phyloP scores from a whole-genome alignment of 2,888 invertebrate species.

The Seira sanloemensis region DNA sequence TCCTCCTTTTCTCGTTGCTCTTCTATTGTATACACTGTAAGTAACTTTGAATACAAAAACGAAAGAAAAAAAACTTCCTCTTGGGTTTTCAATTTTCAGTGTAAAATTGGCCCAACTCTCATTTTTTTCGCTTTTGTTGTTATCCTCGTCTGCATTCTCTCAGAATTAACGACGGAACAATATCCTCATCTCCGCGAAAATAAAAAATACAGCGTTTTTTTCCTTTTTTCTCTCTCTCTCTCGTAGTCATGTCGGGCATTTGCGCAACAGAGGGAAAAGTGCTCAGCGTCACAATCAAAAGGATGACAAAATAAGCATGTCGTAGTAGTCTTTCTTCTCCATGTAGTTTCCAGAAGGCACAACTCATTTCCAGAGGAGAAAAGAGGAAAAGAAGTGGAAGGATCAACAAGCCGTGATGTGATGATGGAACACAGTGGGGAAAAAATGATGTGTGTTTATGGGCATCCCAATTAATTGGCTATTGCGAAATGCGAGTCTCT shows the following conservation, averaged over 20 bases:
- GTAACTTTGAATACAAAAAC: neutral
- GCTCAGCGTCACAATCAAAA: neutral
- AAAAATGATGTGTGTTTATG: too few species aligned
- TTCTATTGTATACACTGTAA: neutral
- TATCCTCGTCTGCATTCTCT: neutral
- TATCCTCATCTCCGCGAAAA: neutral
- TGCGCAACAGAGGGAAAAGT: neutral
- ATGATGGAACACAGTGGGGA: too few species aligned
- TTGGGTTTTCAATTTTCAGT: neutral
- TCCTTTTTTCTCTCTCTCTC: too few species aligned
- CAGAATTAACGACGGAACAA: neutral
- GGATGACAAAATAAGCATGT: neutral
- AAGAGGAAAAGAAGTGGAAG: too few species aligned
- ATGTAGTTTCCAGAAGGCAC: too few species aligned
- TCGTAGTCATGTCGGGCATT: too few species aligned
- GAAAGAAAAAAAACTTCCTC: too few species aligned
- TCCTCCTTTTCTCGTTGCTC: neutral
- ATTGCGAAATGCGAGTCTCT: too few species aligned
- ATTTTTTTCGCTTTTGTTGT: neutral
- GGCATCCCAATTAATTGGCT: too few species aligned
- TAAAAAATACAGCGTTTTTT: neutral
- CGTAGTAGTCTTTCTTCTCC: neutral
- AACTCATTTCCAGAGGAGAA: too few species aligned
- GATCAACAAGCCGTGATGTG: too few species aligned
- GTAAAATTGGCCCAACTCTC: neutral